Base-by-base conservation (phyloP, 2,888 invertebrate species). In the Aquatica leii region DNA sequence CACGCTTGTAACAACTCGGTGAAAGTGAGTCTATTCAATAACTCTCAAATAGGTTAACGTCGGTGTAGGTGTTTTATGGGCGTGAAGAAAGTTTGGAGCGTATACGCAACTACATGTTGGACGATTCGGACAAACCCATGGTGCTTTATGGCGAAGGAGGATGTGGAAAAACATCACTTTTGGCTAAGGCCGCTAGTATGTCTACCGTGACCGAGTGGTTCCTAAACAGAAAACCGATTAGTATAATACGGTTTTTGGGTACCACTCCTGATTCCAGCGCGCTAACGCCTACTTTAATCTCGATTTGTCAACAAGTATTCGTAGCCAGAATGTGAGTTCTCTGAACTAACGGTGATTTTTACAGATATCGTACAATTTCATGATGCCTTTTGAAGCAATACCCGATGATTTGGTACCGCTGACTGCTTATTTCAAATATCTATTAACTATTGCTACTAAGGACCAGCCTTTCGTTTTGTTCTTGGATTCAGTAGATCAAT, bases 211-310 rank as follows among this genome's bases (percentile, higher is more conserved):
- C 84, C 35, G 87, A 85, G 50, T 94, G 92, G 93, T 90, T 92
- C 66, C 83, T 85, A 15, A 89, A 88, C 0, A 88, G 87, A 0
- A 88, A 90, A 54, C 96, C 97, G 0, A 89, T 97, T 15, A 92
- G 94, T 78, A 88, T 97, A 65, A 88, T 98, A 60, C 84, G 98
- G 66, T 98, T 98, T 80, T 86, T 98, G 24, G 98, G 98, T 18
- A 98, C 97, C 0, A 98, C 98, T 9, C 98, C 98, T 0, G 97
- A 98, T 81, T 97, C 96, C 69, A 97, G 97, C 70, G 95, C 96
- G 18, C 84, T 98, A 46, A 94, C 96, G 0, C 97, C 97, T 0
- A 93, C 98, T 0, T 86, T 98, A 18, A 95, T 96, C 67, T 97
- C 96, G 35, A 93, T 98, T 67, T 98, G 97, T 80, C 94, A 96